Percentiles rank a stretch among this genome's conserved stretches.
phyloP scores from a whole-genome alignment of 2,797 vertebrate genomes.

The Furcifer pardalis region DNA sequence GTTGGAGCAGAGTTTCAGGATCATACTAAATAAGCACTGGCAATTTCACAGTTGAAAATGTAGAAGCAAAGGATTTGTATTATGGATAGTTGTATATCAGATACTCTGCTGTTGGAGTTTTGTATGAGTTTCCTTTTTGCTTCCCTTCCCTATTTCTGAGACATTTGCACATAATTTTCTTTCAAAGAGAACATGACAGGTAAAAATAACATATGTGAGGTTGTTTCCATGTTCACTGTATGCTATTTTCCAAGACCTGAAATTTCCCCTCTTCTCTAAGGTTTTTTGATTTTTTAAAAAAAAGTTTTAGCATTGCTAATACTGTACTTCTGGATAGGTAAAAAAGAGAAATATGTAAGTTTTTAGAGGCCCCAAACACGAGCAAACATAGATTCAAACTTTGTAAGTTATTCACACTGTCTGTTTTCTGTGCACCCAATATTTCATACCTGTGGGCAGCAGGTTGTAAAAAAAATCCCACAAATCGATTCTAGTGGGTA shows the following conservation, averaged over 20 bases:
- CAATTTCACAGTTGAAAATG: not conserved
- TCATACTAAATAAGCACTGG: not conserved
- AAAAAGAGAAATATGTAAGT: not conserved
- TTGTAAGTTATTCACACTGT: not conserved
- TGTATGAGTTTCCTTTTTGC: not conserved
- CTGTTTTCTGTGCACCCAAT: not conserved
- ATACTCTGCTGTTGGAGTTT: not conserved
- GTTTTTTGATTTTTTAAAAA: not conserved
- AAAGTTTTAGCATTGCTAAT: not conserved
- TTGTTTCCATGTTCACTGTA: not conserved
- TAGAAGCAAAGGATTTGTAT: not conserved
- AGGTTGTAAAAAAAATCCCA: not conserved
- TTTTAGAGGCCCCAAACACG: not conserved
- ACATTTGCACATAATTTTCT: not conserved
- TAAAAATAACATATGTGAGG: not conserved
- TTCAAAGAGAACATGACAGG: not conserved
- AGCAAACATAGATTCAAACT: not conserved
- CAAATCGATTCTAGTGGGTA: not conserved
- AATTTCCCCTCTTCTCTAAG: not conserved
- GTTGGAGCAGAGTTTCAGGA: slow-evolving; percentile 1
- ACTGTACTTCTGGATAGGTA: not conserved
- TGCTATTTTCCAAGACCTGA: not conserved
- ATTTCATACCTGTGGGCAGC: not conserved
- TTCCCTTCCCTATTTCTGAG: not conserved
- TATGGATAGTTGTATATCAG: not conserved